phyloP scores from a whole-genome alignment of 2,113 vertebrate species.

The Cairina moschata region DNA sequence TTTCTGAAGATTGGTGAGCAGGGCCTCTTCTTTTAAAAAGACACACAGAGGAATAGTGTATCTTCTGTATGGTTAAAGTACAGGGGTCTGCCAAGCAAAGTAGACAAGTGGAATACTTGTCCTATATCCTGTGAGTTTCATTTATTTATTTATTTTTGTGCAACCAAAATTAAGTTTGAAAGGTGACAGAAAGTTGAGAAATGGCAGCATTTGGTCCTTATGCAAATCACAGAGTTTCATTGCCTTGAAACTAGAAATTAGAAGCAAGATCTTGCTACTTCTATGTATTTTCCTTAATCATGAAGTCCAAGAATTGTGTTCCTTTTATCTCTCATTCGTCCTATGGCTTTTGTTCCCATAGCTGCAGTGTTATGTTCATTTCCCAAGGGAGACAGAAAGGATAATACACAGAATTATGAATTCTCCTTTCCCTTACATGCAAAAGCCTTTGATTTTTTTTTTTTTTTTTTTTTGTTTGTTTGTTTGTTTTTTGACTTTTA shows the following conservation, averaged over 20 bases:
- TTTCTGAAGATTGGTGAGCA: background rate
- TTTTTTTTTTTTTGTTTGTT: too few relatives aligned
- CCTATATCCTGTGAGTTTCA: background rate
- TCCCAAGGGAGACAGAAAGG: background rate
- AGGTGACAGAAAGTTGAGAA: background rate
- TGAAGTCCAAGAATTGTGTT: fast-evolving
- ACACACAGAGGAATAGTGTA: background rate
- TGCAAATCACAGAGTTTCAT: background rate
- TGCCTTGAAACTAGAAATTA: background rate
- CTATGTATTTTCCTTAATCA: background rate
- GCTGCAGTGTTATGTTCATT: background rate
- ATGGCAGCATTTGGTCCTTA: background rate
- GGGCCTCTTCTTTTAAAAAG: background rate
- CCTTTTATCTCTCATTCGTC: background rate
- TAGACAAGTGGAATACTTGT: background rate
- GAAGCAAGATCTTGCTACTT: background rate
- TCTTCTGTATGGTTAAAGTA: background rate
- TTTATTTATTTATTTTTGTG: background rate
- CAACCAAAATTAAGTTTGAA: background rate
- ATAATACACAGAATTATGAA: background rate
- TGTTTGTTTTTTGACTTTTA: background rate
- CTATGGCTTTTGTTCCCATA: background rate
- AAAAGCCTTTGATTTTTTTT: background rate
- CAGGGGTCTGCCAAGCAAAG: background rate
- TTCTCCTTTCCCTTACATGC: background rate